These are phyloP conservation scores for Leguminivora glycinivorella DNA, from an alignment of 1,140 invertebrate genomes.

Conservation along the genomic window DNA sequence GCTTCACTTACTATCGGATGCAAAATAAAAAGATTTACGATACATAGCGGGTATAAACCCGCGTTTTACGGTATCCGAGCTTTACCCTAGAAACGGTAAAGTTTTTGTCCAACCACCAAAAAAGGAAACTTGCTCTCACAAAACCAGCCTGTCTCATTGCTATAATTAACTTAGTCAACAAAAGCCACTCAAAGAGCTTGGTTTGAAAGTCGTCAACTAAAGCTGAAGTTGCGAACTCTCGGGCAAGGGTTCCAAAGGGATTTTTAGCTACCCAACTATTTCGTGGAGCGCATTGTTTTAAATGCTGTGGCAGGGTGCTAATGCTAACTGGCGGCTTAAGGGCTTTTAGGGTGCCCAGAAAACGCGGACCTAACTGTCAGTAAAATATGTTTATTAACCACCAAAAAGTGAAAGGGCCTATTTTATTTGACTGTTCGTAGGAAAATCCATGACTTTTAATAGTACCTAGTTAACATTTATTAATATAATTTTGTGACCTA, in stretches of 20 bases:
- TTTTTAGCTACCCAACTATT: conserved; percentile 23
- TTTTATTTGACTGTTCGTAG: too few relatives aligned
- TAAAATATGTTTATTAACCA: background rate
- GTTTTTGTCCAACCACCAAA: background rate
- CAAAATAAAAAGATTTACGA: conserved; percentile 23
- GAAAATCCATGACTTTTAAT: too few relatives aligned
- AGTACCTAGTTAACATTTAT: too few relatives aligned
- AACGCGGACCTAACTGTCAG: background rate
- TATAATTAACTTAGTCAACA: conserved; percentile 21
- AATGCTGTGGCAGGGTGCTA: background rate
- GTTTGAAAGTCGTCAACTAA: conserved; percentile 9
- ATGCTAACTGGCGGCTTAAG: conserved; percentile 6
- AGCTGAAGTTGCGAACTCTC: conserved; percentile 6
- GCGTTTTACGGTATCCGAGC: conserved; percentile 8
- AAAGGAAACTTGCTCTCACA: conserved; percentile 15
- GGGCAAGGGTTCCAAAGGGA: conserved; percentile 8
- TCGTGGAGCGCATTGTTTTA: conserved; percentile 15
- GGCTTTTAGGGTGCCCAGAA: background rate
- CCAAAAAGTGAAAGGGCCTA: too few relatives aligned
- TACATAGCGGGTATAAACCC: background rate
- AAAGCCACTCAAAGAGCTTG: conserved; percentile 18
- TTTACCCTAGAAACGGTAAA: conserved; percentile 2
- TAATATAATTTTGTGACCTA: too few relatives aligned
- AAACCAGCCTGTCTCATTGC: conserved; percentile 15
- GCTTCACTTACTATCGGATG: background rate